A percentile compares a stretch with the other conserved stretches of the same genome.
phyloP scores from a whole-genome alignment of 2,888 invertebrate genomes.

The Biston betularia region DNA sequence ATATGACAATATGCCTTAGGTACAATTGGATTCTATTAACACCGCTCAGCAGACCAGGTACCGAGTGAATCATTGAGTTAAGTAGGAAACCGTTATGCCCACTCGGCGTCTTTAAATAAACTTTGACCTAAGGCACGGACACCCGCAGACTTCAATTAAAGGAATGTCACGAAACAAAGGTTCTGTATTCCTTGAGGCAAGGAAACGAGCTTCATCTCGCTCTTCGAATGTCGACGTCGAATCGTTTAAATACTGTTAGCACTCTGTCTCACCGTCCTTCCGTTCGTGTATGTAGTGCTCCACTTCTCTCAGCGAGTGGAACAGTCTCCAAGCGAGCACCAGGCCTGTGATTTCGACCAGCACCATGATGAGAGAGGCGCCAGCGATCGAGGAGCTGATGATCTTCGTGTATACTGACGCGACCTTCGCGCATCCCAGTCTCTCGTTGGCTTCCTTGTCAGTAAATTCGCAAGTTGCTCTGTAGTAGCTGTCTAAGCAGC shows the following conservation, averaged over 20 bases:
- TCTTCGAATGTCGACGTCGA: slow-evolving; percentile 24
- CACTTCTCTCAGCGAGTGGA: slow-evolving; percentile 75
- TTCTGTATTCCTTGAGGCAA: slow-evolving; percentile 63
- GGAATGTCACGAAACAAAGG: slow-evolving; percentile 57
- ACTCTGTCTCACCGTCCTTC: slow-evolving; percentile 81
- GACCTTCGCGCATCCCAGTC: slow-evolving; percentile 81
- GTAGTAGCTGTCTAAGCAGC: slow-evolving; percentile 78
- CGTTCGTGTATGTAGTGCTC: slow-evolving; percentile 80
- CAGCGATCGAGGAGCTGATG: slow-evolving; percentile 78
- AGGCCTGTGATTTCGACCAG: slow-evolving; percentile 73
- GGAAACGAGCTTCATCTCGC: slow-evolving; percentile 68
- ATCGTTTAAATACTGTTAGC: slow-evolving; percentile 60
- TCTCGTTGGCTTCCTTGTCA: slow-evolving; percentile 81
- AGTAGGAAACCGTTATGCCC: slow-evolving; percentile 66
- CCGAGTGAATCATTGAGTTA: slow-evolving; percentile 61
- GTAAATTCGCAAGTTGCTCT: slow-evolving; percentile 79
- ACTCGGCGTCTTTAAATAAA: slow-evolving; percentile 50
- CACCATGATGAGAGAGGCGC: slow-evolving; percentile 73
- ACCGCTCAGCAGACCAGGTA: slow-evolving; percentile 51
- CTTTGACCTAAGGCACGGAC: slow-evolving; percentile 58
- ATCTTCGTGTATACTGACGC: slow-evolving; percentile 82
- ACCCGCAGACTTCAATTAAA: slow-evolving; percentile 32
- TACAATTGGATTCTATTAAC: slow-evolving; percentile 57
- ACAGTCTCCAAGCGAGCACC: slow-evolving; percentile 75
- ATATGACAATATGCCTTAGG: slow-evolving; percentile 61